Evolutionary conservation across 1,140 invertebrate species (phyloP).

Genomic region (Neuroterus valhalla): DNA sequence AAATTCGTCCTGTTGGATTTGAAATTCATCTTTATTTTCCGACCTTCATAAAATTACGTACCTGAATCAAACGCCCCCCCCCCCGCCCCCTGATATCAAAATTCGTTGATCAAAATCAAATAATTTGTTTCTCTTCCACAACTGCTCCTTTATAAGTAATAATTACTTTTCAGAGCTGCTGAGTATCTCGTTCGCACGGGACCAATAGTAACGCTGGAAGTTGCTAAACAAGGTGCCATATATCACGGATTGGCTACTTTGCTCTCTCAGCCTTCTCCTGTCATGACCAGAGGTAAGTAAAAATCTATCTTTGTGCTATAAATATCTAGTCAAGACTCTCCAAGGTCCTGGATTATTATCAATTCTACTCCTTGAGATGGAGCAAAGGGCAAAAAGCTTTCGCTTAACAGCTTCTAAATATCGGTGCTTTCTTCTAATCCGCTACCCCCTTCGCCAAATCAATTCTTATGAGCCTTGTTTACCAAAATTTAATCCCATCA

Average conservation of each 20-base stretch:
- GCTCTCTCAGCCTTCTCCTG: slow-evolving; percentile 91
- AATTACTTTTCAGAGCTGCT: slow-evolving; percentile 83
- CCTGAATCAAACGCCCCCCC: too few species aligned
- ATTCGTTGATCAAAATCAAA: too few species aligned
- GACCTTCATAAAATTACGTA: too few species aligned
- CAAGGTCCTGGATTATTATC: neutral
- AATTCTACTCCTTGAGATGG: neutral
- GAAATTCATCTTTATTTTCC: too few species aligned
- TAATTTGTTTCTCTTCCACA: neutral
- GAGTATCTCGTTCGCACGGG: slow-evolving; percentile 96
- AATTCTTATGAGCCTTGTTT: too few species aligned
- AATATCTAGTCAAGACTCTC: neutral
- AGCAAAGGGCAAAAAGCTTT: neutral
- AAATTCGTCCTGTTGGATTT: too few species aligned
- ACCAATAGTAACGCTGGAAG: slow-evolving; percentile 93
- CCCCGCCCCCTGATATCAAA: too few species aligned
- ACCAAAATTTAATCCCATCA: too few species aligned
- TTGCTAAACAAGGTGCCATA: slow-evolving; percentile 97
- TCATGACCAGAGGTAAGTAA: slow-evolving; percentile 85
- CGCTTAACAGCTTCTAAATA: too few species aligned
- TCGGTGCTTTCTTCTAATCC: too few species aligned
- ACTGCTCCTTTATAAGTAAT: slow-evolving; percentile 35
- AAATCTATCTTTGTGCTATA: neutral
- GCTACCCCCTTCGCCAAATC: too few species aligned
- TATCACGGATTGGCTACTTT: slow-evolving; percentile 96